A percentile compares a stretch with the other conserved stretches of the same genome.
phyloP scores from a whole-genome alignment of 1,140 invertebrate species.

The Drosophila nigrodunni region DNA sequence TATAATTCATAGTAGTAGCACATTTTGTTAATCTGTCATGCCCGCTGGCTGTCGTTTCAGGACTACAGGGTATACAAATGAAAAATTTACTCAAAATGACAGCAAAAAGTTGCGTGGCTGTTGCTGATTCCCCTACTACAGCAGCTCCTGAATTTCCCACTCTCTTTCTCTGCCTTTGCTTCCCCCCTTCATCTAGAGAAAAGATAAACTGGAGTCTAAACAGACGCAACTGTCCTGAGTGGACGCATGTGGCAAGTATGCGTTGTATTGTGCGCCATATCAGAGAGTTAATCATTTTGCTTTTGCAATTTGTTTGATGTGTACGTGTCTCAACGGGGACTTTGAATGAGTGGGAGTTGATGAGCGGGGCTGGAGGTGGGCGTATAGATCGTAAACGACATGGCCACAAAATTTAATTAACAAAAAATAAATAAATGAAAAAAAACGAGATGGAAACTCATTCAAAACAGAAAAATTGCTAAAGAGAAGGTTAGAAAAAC shows the following conservation, averaged over 20 bases:
- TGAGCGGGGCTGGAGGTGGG: no score
- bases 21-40: neutral
- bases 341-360: neutral
- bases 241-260: constrained; percentile 32
- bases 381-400: constrained; percentile 50
- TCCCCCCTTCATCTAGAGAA: constrained; percentile 2
- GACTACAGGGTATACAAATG: constrained; percentile 58
- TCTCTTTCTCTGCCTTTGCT: neutral
- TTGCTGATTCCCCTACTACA: constrained; percentile 22
- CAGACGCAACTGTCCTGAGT: constrained; percentile 20
- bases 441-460: constrained; percentile 14
- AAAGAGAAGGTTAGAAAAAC: neutral
- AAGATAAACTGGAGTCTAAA: constrained; percentile 23
- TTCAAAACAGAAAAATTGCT: constrained; percentile 5
- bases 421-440: constrained; percentile 8
- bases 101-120: constrained; percentile 73
- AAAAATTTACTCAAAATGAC: constrained; percentile 79
- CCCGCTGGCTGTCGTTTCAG: neutral
- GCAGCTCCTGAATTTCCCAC: constrained; percentile 8
- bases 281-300: constrained; percentile 74
- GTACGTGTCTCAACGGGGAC: constrained; percentile 45
- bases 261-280: constrained; percentile 15
- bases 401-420: constrained; percentile 45
- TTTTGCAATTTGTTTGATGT: constrained; percentile 74
- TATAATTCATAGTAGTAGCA: no score